Percentiles rank a stretch among this genome's conserved stretches.
Evolutionary conservation across 2,888 invertebrate species (phyloP).

Genomic region (Adelphocoris suturalis): DNA sequence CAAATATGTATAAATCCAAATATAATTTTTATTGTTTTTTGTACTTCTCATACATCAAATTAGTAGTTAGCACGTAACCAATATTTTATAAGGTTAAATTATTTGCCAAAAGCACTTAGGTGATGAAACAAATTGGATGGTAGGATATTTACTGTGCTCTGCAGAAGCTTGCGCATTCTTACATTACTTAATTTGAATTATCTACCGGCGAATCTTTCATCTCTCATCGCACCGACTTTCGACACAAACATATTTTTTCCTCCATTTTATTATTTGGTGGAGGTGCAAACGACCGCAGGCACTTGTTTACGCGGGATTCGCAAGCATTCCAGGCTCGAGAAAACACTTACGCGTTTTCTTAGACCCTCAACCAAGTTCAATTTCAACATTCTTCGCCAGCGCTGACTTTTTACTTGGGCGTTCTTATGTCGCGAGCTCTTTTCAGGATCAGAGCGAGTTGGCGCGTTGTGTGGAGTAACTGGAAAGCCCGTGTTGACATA

Average conservation of each 20-base stretch:
- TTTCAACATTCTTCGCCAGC: slow-evolving; percentile 2
- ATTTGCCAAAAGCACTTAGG: too few species aligned
- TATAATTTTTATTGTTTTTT: too few species aligned
- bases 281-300: not conserved
- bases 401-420: not conserved
- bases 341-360: not conserved
- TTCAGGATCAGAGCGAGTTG: not conserved
- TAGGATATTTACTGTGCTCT: too few species aligned
- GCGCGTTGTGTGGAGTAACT: not conserved
- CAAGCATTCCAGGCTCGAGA: not conserved
- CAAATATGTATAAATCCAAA: too few species aligned
- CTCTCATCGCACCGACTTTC: not conserved
- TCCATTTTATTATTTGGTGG: not conserved
- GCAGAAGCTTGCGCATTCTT: too few species aligned
- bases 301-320: not conserved
- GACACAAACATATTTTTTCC: not conserved
- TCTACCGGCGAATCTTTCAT: too few species aligned
- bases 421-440: not conserved
- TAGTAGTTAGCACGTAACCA: too few species aligned
- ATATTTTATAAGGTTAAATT: too few species aligned
- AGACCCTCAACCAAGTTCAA: not conserved
- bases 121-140: too few species aligned
- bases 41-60: too few species aligned
- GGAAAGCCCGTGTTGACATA: slow-evolving; percentile 24
- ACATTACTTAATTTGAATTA: too few species aligned